Evolutionary conservation across 2,888 invertebrate genomes (phyloP), one percentile per base, ranked within the genome.

Genomic region (Platynereis dumerilii): DNA sequence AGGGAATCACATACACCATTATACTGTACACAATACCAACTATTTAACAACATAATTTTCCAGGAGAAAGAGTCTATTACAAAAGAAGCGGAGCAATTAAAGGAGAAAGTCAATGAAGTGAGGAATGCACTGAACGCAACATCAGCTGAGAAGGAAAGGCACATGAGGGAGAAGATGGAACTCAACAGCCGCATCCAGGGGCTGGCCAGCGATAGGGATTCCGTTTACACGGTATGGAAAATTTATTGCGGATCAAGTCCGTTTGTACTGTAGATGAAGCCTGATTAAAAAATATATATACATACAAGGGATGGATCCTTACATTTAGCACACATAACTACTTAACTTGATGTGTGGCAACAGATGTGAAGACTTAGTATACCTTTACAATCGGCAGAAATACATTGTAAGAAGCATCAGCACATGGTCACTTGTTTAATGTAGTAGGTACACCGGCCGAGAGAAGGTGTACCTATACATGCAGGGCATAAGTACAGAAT

Each of bases 121-220:
- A 75, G 75, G 64, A 60, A 76, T 1, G 70, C 75, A 42, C 70
- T 76, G 10, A 68, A 75, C 0, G 69, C 74, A 29, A 69, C 75
- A 5, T 67, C 73, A 20, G 67, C 74, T 39, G 81, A 80, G 60
- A 75, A 78, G 64, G 80, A 81, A 65, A 67, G 78, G 39, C 69
- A 78, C 60, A 76, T 80, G 61, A 75, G 75, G 44, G 80, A 81
- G 58, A 78, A 78, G 57, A 66, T 80, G 68, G 78, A 80, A 26
- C 68, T 77, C 44, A 74, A 73, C 53, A 70, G 75, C 39, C 74
- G 76, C 65, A 63, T 78, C 28, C 80, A 80, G 62, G 77, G 76
- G 62, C 68, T 79, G 44, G 15, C 54, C 1, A 53, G 54, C 22
- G 61, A 61, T 7, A 10, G 61, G 17, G 61, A 61, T 20, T 29